Base-by-base conservation (phyloP, 1,140 invertebrate genomes). In the Drosophila grimshawi region DNA sequence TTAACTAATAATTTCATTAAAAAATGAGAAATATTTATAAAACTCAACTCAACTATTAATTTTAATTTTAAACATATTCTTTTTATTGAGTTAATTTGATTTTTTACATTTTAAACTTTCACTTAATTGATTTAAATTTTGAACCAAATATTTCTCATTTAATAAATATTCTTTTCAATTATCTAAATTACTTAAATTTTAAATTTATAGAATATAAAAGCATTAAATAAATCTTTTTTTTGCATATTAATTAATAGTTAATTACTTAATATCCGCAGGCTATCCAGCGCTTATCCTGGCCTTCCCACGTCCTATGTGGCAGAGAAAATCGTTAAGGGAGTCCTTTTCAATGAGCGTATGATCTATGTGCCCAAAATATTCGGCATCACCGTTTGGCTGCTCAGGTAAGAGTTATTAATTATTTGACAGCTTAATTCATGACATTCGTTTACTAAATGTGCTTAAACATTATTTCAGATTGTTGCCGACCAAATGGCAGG, bases 351-450 rank as follows among this genome's bases (percentile, higher is more conserved):
- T 49, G 75, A 92, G 61, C 86, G 89, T 27, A 86, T 91, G 89
- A 76, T 92, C 11, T 92, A 92, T 71, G 91, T 92, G 61, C 91
- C 91, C 39, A 92, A 85, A 83, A 92, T 92, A 76, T 92, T 92
- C 72, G 91, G 90, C 41, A 80, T 92, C 41, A 91, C 69, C 48
- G 91, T 92, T 8, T 92, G 91, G 91, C 77, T 92, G 52, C 81
- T 89, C 56, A 91, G 80, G 91, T 92, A 56, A 62, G 39, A 75
- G 1, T 19, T 19, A 80, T 56, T 65, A 19, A 27, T 49, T 7
- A 27, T 56, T 10, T 30, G 1, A 29, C 33, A 33, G 5, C 51
- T 57, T 45, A 64, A 64, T 70, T 56, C 39, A 49, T 71, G 39
- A n/a, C 39, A 10, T 19, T 8, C 3, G 7, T 59, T 53, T 8